Evolutionary conservation across 2,797 vertebrate genomes (phyloP), one percentile per base, ranked within the genome.

Genomic region (Epinephelus coioides): DNA sequence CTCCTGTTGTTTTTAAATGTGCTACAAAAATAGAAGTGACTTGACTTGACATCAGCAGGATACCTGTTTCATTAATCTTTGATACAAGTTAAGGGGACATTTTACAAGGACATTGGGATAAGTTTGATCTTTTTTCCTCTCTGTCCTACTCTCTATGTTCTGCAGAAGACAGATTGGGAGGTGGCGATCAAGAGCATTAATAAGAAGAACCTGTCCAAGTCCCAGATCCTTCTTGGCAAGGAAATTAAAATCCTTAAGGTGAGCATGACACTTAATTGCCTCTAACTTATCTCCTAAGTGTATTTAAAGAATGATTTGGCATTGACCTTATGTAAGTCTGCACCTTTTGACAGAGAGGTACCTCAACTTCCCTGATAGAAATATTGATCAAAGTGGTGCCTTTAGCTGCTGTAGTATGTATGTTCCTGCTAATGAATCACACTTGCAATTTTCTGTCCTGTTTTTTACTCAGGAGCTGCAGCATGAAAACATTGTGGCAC

Each of bases 401-500:
- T 27, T 80, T 54, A 60, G 30, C 62, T 78, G 40, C 27, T 23
- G 4, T 3, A 19, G 23, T 19, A 6, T 51, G 67, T 38, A 67
- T 49, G 43, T 18, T 44, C 0, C 1, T 23, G 17, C 46, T 83
- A 43, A 80, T 44, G n/a, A 14, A 2, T 65, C 72, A 69, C 71
- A 1, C 70, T 12, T 43, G 40, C 11, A 43, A 10, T 34, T 79
- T 73, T 81, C 18, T 89, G 54, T 85, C 79, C 57, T 93, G 89
- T 91, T 59, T 86, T 47, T 94, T 91, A 18, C 88, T 77, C 89
- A 99, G 98, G 98, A 99, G 90, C 96, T 99, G 92, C 98, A 99
- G 91, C 98, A 99, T 90, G 98, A 99, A 93, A 99, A 99, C 91
- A 99, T 99, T 64, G 98, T 99, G 84, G 98, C 97, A 27, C 97